Percentiles rank a stretch among this genome's conserved stretches.
These are phyloP conservation scores for Parapsyche elsis DNA, from an alignment of 1,140 invertebrate species.

Conservation along the genomic window DNA sequence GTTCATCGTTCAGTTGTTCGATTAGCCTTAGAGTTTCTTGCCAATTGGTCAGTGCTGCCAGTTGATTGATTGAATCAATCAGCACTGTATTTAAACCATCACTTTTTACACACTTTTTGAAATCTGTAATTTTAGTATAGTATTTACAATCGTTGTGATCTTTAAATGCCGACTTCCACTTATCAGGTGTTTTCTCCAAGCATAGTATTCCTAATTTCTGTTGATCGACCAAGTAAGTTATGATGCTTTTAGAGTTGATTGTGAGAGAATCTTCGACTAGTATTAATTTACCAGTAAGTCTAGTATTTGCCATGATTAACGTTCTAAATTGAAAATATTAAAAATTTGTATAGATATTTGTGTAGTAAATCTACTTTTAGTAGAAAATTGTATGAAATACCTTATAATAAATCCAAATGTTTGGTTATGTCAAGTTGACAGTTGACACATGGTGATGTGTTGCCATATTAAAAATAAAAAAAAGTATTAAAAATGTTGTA, in stretches of 20 bases:
- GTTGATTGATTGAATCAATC: constrained; percentile 65
- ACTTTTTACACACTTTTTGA: constrained; percentile 47
- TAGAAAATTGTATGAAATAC: no score
- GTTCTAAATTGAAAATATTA: no score
- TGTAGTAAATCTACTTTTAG: no score
- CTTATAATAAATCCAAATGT: no score
- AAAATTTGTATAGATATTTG: no score
- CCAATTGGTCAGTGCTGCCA: constrained; percentile 60
- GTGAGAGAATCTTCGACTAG: constrained; percentile 49
- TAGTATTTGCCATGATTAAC: background rate
- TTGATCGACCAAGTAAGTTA: constrained; percentile 52
- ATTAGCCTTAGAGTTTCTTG: constrained; percentile 58
- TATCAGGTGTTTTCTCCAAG: constrained; percentile 60
- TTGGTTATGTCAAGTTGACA: no score
- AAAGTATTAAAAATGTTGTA: no score
- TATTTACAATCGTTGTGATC: constrained; percentile 37
- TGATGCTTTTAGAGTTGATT: constrained; percentile 22
- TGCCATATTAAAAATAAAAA: no score
- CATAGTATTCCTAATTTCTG: constrained; percentile 60
- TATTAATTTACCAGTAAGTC: constrained; percentile 36
- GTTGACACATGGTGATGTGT: no score
- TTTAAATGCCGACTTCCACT: constrained; percentile 61
- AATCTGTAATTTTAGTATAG: background rate
- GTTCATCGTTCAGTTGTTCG: constrained; percentile 56
- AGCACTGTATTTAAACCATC: constrained; percentile 57